Evolutionary conservation across 92 coral and sea anemone species (phyloP).

Genomic region (Phenganax stokvisi): DNA sequence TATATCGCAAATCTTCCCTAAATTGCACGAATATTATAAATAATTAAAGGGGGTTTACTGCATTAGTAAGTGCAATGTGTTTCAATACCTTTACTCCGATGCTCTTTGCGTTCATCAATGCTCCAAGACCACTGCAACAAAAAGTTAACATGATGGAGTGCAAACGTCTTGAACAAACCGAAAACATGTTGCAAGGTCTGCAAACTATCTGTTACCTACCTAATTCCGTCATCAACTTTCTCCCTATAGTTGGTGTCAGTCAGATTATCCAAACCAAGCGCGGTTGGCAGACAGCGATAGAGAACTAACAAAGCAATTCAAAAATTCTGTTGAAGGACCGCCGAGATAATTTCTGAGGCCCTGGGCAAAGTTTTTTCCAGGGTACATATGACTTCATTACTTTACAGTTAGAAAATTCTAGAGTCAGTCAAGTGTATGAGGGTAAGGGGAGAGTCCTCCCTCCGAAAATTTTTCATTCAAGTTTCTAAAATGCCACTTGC

Average conservation of each 20-base stretch:
- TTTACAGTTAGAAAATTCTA: too few species aligned
- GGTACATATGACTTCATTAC: too few species aligned
- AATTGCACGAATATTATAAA: too few species aligned
- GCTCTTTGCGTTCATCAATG: constrained; percentile 67
- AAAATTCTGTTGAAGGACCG: not conserved
- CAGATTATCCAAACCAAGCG: constrained; percentile 43
- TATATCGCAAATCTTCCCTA: too few species aligned
- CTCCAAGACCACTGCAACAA: constrained; percentile 51
- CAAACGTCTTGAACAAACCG: not conserved
- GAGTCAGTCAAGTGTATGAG: too few species aligned
- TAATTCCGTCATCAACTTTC: constrained; percentile 56
- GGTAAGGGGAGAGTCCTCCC: too few species aligned
- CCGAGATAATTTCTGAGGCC: not conserved
- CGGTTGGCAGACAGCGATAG: constrained; percentile 83
- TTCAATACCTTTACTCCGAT: constrained; percentile 68
- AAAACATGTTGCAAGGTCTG: not conserved
- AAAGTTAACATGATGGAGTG: too few species aligned
- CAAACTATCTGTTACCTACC: constrained; percentile 57
- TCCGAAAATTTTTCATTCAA: too few species aligned
- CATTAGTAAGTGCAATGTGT: too few species aligned
- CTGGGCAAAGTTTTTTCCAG: too few species aligned
- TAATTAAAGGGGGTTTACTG: too few species aligned
- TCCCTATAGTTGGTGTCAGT: constrained; percentile 38
- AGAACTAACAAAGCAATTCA: constrained; percentile 47
- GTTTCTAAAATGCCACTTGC: too few species aligned